Evolutionary conservation across 2,888 invertebrate species (phyloP), one percentile per base, ranked within the genome.

Genomic region (Byasa hedistus): DNA sequence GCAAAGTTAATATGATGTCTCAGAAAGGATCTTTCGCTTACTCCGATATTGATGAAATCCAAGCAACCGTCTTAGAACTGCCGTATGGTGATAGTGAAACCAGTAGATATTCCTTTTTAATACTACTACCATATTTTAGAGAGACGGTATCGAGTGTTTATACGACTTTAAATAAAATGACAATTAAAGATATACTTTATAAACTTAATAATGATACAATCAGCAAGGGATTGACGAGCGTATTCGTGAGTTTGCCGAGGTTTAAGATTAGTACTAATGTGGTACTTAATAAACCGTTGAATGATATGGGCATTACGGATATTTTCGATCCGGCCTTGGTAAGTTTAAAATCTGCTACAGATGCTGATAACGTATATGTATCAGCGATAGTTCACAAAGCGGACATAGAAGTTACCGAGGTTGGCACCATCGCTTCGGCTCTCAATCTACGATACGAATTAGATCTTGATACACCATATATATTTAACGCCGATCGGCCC

Each of bases 1-100:
- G 93, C 0, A 79, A 87, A 66, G 94, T 95, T 0, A 92, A 94
- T 67, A 96, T 96, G 95, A 96, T 97, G 96, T 92, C 91, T 70
- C 93, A 94, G 72, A 86, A 91, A 70, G 93, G 89, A 0, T 79
- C 87, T 57, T 94, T 94, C 66, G 89, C 93, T 0, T 95, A 92
- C 75, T 88, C 92, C 1, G 87, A 91, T 66, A 84, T 94, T 23
- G 83, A 87, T 22, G 80, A 86, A 0, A 76, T 95, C 54, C 89
- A 92, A 58, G 92, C 93, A 1, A 92, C 93, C 71, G 93, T 93
- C 0, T 76, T 96, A 0, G 95, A 95, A 75, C 75, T 96, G 61
- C 94, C 95, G 0, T 96, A 96, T 71, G 94, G 94, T 65, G 82
- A 86, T 23, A 93, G 83, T 22, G 78, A 77, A 0, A 44, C 4